These are phyloP conservation scores for Drosophila pachea DNA, from an alignment of 1,140 invertebrate genomes.

Conservation along the genomic window DNA sequence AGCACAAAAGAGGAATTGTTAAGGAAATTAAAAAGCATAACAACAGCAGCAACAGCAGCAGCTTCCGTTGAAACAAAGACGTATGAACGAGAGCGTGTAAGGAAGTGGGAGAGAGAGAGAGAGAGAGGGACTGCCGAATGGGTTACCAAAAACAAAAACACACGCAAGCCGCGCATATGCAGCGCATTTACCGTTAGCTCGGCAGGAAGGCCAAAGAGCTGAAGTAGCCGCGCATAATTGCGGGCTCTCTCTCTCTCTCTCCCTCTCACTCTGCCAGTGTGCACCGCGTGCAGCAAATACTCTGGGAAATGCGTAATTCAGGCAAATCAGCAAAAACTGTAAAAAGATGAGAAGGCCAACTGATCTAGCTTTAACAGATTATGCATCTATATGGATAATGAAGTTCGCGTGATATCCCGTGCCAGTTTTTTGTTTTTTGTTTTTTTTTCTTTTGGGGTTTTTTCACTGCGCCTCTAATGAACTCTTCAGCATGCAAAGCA, in stretches of 20 bases:
- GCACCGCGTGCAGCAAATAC: not conserved
- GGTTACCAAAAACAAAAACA: slow-evolving; percentile 44
- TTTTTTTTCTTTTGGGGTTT: too few species aligned
- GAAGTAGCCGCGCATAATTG: slow-evolving; percentile 26
- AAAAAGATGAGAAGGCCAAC: not conserved
- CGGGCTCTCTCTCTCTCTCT: slow-evolving; percentile 9
- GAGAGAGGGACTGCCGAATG: slow-evolving; percentile 29
- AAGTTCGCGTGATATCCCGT: too few species aligned
- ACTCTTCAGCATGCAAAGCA: slow-evolving; percentile 25
- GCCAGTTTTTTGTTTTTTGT: too few species aligned
- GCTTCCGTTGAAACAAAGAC: slow-evolving; percentile 75
- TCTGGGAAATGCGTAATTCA: slow-evolving; percentile 33
- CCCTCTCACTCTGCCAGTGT: not conserved
- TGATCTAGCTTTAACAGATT: too few species aligned
- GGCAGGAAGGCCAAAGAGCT: not conserved
- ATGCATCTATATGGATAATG: too few species aligned
- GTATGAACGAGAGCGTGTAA: slow-evolving; percentile 20
- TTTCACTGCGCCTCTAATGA: slow-evolving; percentile 44
- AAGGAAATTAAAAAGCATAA: slow-evolving; percentile 78
- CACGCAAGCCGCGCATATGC: slow-evolving; percentile 61
- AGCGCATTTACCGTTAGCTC: slow-evolving; percentile 67
- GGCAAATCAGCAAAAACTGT: not conserved
- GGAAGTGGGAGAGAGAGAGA: slow-evolving; percentile 11
- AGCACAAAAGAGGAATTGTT: slow-evolving; percentile 70
- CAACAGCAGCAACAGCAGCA: slow-evolving; percentile 60